Evolutionary conservation across 2,113 vertebrate genomes (phyloP).

Genomic region (Asarcornis scutulata): DNA sequence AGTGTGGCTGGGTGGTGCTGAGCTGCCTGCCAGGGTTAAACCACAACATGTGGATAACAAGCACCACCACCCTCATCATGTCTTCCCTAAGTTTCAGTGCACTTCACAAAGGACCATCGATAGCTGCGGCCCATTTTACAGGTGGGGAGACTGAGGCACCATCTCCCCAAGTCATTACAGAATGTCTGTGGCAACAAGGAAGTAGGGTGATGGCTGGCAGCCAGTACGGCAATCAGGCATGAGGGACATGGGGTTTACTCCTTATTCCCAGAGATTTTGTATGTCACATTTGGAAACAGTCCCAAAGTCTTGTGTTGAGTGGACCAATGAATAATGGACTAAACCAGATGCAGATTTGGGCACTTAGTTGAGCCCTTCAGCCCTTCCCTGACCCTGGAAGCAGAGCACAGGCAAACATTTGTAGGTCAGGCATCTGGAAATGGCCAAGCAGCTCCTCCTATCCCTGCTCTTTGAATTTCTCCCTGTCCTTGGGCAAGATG

Average conservation of each 20-base stretch:
- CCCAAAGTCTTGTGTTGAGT: not conserved
- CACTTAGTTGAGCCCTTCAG: fast-evolving
- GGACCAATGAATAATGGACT: not conserved
- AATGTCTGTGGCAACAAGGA: not conserved
- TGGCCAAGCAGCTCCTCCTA: not conserved
- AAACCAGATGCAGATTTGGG: not conserved
- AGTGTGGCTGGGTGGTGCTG: too few relatives aligned
- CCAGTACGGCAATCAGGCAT: not conserved
- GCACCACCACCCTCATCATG: fast-evolving
- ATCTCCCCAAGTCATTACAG: fast-evolving
- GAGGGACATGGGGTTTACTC: fast-evolving
- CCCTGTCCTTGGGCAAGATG: fast-evolving
- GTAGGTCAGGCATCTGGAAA: not conserved
- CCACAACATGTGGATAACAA: not conserved
- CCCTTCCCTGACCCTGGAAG: not conserved
- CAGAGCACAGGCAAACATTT: not conserved
- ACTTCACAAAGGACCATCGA: fast-evolving
- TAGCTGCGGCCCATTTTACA: not conserved
- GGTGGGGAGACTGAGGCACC: not conserved
- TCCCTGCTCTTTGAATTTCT: not conserved
- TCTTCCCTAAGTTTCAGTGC: not conserved
- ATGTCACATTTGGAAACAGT: not conserved
- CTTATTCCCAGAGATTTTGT: fast-evolving
- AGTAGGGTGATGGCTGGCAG: not conserved
- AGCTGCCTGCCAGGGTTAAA: too few relatives aligned